phyloP scores from a whole-genome alignment of 2,797 vertebrate species.

The Melanogrammus aeglefinus region DNA sequence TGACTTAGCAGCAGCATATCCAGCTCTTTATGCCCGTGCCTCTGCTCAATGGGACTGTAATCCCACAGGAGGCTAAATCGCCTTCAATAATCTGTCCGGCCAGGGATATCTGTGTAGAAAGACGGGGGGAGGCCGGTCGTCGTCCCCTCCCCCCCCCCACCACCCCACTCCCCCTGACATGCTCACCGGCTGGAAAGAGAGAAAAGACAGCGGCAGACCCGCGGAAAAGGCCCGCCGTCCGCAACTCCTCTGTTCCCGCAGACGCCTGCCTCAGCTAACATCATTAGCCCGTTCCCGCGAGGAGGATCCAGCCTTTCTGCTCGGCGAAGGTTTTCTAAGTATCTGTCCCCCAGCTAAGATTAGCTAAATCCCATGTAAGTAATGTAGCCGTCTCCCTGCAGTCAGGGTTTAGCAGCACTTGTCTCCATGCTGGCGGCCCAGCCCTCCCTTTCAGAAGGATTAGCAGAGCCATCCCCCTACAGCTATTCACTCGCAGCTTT shows the following conservation, averaged over 20 bases:
- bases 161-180: constrained; percentile 51
- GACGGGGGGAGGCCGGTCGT: constrained; percentile 48
- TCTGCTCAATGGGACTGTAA: constrained; percentile 79
- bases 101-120: constrained; percentile 69
- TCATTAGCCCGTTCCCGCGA: constrained; percentile 84
- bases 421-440: constrained; percentile 81
- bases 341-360: constrained; percentile 88
- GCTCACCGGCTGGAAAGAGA: constrained; percentile 50
- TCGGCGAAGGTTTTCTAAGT: constrained; percentile 84
- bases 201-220: constrained; percentile 63
- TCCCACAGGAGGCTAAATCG: constrained; percentile 79
- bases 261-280: constrained; percentile 85
- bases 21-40: constrained; percentile 72
- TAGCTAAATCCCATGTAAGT: constrained; percentile 90
- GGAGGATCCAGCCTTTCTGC: constrained; percentile 83
- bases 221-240: constrained; percentile 76
- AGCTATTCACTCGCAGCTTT: constrained; percentile 82
- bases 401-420: constrained; percentile 84
- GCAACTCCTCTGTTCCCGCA: constrained; percentile 77
- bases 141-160: constrained; percentile 47
- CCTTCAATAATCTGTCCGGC: constrained; percentile 82
- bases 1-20: constrained; percentile 60
- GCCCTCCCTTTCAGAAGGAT: constrained; percentile 84
- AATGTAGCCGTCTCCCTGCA: constrained; percentile 86
- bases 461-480: constrained; percentile 81